Evolutionary conservation across 2,797 vertebrate species (phyloP).

Genomic region (Heliangelus exortis): DNA sequence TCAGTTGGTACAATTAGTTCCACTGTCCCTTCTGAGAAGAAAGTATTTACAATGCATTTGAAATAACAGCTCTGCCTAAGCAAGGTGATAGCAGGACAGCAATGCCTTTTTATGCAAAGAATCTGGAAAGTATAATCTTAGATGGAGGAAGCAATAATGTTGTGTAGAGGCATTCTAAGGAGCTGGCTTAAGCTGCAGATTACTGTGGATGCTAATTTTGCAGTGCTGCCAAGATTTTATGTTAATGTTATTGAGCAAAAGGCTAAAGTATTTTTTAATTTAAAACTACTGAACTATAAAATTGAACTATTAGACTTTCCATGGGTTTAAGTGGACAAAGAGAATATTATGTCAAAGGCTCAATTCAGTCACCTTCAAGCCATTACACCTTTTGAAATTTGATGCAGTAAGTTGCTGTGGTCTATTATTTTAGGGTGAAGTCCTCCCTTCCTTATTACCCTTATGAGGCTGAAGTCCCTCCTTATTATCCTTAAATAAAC

Average conservation of each 20-base stretch:
- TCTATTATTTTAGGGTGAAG: conserved; percentile 40
- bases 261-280: conserved; percentile 72
- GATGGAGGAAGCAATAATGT: conserved; percentile 31
- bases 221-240: conserved; percentile 61
- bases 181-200: conserved; percentile 53
- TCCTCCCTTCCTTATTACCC: not conserved
- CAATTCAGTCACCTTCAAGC: conserved; percentile 70
- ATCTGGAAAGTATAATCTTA: conserved; percentile 32
- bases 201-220: conserved; percentile 68
- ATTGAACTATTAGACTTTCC: conserved; percentile 69
- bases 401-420: not conserved
- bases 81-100: not conserved
- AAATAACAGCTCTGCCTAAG: not conserved
- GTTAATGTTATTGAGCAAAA: conserved; percentile 73
- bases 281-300: conserved; percentile 75
- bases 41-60: not conserved
- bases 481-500: conserved; percentile 9
- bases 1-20: not conserved
- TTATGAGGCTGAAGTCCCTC: no score
- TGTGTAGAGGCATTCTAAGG: conserved; percentile 6
- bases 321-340: conserved; percentile 62
- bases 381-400: conserved; percentile 40
- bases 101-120: not conserved
- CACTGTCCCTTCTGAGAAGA: not conserved
- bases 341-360: conserved; percentile 64